These are phyloP conservation scores for Nysson spinosus DNA, from an alignment of 2,888 invertebrate species.

Conservation along the genomic window DNA sequence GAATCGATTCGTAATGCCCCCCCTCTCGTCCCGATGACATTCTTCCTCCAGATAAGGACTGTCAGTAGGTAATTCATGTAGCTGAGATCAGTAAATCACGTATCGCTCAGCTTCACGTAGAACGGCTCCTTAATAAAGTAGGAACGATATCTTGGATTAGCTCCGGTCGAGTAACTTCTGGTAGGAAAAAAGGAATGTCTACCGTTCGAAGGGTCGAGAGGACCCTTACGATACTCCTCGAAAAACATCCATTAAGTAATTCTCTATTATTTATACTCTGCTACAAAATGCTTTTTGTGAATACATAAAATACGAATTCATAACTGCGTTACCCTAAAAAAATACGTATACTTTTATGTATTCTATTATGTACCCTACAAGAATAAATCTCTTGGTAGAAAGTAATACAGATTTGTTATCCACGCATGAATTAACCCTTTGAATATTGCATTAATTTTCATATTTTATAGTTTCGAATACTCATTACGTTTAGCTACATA, in stretches of 20 bases:
- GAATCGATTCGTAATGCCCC: conserved; percentile 43
- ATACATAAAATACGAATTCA: too few species aligned
- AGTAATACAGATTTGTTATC: too few species aligned
- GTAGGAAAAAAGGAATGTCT: conserved; percentile 28
- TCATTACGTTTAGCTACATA: too few species aligned
- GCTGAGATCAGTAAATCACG: conserved; percentile 41
- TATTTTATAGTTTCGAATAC: too few species aligned
- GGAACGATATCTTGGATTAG: conserved; percentile 52
- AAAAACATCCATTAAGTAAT: conserved; percentile 24
- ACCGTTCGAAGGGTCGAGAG: conserved; percentile 12
- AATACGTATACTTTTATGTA: too few species aligned
- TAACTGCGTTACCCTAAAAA: too few species aligned
- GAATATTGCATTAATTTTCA: too few species aligned
- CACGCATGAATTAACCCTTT: too few species aligned
- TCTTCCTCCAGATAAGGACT: conserved; percentile 17
- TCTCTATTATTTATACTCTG: too few species aligned
- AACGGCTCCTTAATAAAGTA: conserved; percentile 48
- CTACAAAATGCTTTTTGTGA: too few species aligned
- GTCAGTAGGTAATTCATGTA: conserved; percentile 26
- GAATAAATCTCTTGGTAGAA: too few species aligned
- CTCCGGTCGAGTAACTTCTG: conserved; percentile 23
- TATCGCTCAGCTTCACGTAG: conserved; percentile 41
- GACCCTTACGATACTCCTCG: conserved; percentile 13
- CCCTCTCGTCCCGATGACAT: conserved; percentile 14
- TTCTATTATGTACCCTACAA: too few species aligned